Evolutionary conservation across 2,113 vertebrate species (phyloP).

Genomic region (Albula goreensis): DNA sequence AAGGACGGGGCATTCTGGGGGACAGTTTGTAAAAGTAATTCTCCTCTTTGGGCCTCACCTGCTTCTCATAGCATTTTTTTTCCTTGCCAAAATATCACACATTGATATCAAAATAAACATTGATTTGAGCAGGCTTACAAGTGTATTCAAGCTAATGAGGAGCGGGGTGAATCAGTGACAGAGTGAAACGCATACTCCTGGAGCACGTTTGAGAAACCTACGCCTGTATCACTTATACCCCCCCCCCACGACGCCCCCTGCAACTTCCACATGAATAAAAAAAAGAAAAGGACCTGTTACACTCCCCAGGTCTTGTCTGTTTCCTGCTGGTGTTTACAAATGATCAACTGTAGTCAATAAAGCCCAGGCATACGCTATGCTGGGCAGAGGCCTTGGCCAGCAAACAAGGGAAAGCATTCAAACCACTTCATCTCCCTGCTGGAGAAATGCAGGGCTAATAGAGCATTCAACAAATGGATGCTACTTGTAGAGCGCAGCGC

Average conservation of each 20-base stretch:
- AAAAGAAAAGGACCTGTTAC: neutral
- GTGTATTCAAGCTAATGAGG: neutral
- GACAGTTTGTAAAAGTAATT: neutral
- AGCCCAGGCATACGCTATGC: neutral
- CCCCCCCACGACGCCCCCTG: neutral
- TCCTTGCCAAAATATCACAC: neutral
- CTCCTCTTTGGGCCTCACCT: neutral
- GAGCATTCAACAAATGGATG: neutral
- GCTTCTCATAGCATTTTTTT: neutral
- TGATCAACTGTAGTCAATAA: slow-evolving; percentile 9
- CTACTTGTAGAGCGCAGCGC: neutral
- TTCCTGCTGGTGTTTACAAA: slow-evolving; percentile 27
- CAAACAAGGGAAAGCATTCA: neutral
- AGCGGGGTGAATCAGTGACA: neutral
- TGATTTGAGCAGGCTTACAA: neutral
- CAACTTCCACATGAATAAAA: neutral
- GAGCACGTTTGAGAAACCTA: neutral
- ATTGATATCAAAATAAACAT: neutral
- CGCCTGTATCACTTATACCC: neutral
- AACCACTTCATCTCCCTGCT: neutral
- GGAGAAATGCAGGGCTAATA: neutral
- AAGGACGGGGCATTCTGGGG: neutral
- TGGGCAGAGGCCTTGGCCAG: neutral
- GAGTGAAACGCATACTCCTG: neutral
- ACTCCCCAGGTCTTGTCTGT: slow-evolving; percentile 1